These are phyloP conservation scores for Myzus persicae DNA, from an alignment of 1,140 invertebrate species.

Conservation along the genomic window DNA sequence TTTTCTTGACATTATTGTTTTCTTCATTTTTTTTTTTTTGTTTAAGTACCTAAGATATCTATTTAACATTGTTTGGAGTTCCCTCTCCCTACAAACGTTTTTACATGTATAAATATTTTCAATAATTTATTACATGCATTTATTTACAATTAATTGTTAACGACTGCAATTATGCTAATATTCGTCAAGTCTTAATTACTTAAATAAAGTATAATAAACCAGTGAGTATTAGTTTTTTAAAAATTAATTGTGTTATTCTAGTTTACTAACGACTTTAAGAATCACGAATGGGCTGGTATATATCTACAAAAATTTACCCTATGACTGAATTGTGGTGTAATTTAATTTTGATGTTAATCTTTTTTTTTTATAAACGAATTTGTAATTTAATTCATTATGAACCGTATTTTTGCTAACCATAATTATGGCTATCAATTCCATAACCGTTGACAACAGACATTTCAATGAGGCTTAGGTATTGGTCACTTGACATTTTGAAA, in stretches of 20 bases:
- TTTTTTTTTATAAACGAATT: too few species aligned
- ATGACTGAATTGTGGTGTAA: neutral
- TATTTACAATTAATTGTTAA: neutral
- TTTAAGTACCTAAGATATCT: constrained; percentile 5
- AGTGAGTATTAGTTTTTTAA: neutral
- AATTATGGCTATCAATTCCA: neutral
- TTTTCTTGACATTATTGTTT: neutral
- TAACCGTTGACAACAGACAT: neutral
- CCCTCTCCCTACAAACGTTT: neutral
- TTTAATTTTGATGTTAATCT: neutral
- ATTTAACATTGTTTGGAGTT: neutral
- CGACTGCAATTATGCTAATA: neutral
- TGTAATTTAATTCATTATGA: neutral
- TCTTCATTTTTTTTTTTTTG: neutral
- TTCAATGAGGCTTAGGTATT: neutral
- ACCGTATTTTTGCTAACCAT: too few species aligned
- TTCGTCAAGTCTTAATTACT: neutral
- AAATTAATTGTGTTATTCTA: neutral
- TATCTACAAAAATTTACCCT: neutral
- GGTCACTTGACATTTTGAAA: neutral
- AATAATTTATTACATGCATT: neutral
- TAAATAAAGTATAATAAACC: neutral
- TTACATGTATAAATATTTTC: neutral
- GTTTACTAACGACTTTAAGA: neutral
- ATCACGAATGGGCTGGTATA: neutral